Evolutionary conservation across 2,113 vertebrate genomes (phyloP).

Genomic region (Colistium nudipinnis): DNA sequence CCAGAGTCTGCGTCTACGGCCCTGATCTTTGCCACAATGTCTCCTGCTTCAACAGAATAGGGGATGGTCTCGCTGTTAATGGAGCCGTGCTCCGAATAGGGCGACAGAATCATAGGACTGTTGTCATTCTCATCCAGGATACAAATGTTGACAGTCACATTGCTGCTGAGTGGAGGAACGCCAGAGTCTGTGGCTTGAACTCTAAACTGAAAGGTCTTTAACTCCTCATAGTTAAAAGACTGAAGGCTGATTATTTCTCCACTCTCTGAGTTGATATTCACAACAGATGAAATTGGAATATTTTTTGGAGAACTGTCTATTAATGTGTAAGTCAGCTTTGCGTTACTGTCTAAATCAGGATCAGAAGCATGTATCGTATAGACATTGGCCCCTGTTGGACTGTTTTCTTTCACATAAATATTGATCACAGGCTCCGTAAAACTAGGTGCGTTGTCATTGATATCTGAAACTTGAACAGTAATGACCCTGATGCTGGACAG

Average conservation of each 20-base stretch:
- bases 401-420: conserved; percentile 72
- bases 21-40: conserved; percentile 55
- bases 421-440: conserved; percentile 53
- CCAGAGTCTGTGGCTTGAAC: conserved; percentile 58
- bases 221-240: conserved; percentile 59
- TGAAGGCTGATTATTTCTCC: conserved; percentile 65
- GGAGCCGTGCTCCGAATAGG: conserved; percentile 44
- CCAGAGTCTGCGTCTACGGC: conserved; percentile 53
- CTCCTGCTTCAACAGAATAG: conserved; percentile 43
- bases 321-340: conserved; percentile 71
- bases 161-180: conserved; percentile 44
- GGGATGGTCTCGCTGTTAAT: conserved; percentile 44
- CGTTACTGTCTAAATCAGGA: conserved; percentile 83
- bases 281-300: conserved; percentile 19
- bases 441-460: conserved; percentile 71
- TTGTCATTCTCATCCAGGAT: conserved; percentile 65
- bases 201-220: conserved; percentile 41
- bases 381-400: conserved; percentile 74
- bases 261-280: conserved; percentile 64
- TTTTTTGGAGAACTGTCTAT: neutral
- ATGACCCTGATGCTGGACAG: conserved; percentile 47
- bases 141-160: conserved; percentile 24
- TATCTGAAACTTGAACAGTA: conserved; percentile 62
- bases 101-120: conserved; percentile 19
- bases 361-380: conserved; percentile 83